Base-by-base conservation (phyloP, 2,888 invertebrate species). In the Cerastis leucographa region DNA sequence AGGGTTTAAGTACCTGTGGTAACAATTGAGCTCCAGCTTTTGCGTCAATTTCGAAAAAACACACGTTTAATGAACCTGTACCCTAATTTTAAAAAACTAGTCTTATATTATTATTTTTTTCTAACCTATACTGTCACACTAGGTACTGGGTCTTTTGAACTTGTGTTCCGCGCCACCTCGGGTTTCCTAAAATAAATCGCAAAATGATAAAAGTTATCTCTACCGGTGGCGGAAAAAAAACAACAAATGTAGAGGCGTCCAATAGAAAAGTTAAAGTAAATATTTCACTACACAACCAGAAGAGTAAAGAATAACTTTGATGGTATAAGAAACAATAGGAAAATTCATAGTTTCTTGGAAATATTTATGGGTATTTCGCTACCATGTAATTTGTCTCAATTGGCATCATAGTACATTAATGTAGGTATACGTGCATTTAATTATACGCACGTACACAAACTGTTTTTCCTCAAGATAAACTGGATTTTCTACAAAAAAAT, bases 331-430 rank as follows among this genome's bases (percentile, higher is more conserved):
- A 25, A 2, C 11, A 19, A 70, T 42, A 71, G 61, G 72, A 68
- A 83, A 78, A 78, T 69, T 11, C 0, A 44, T 54, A 42, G 40
- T 71, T 84, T 78, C 83, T 71, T n/a, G 56, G 86, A 83, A 84
- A 61, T 66, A 69, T 76, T 56, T 62, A 74, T 66, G 0, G 6
- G 7, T 64, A 61, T 73, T 76, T 59, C 14, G 25, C 76, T 69
- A 65, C 22, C 12, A 83, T 56, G 42, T 83, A 25, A 65, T 54
- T 69, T 22, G 12, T 59, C 12, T 62, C n/a, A 22, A 64, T 84
- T 54, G 84, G 42, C 59, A 78, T 70, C 51, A 66, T 66, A 51
- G 17, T 82, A 8, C 17, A 62, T 22, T 25, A 22, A 1, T n/a
- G 14, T 69, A 17, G 51, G 3, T 35, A 1, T 35, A 35, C 35